These are phyloP conservation scores for Lithophane socia DNA, from an alignment of 2,888 invertebrate species.

Conservation along the genomic window DNA sequence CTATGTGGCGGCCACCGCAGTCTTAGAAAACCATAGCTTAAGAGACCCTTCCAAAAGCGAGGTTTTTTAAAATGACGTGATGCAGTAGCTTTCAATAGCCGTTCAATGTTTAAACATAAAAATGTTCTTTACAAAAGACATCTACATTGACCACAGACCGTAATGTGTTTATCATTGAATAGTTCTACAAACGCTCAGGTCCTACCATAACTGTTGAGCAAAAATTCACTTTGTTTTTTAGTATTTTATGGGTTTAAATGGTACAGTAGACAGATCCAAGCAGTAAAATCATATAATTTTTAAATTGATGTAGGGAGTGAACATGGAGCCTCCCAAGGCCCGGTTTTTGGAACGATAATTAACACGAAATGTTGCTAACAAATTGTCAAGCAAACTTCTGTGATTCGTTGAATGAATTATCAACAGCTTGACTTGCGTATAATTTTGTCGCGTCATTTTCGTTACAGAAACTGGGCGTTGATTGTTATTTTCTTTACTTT, in stretches of 20 bases:
- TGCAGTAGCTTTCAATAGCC: background rate
- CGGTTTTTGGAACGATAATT: too few species aligned
- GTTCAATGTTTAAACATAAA: background rate
- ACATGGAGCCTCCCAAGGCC: too few species aligned
- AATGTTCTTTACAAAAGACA: background rate
- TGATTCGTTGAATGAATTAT: too few species aligned
- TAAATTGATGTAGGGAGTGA: too few species aligned
- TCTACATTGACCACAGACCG: constrained; percentile 46
- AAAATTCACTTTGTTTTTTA: constrained; percentile 64
- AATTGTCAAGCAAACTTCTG: too few species aligned
- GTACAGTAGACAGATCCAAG: constrained; percentile 32
- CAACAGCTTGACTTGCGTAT: too few species aligned
- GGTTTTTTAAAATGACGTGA: background rate
- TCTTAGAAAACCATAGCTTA: background rate
- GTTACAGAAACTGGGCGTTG: too few species aligned
- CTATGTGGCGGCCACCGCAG: background rate
- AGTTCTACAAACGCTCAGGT: constrained; percentile 76
- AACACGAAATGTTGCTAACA: too few species aligned
- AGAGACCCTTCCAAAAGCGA: background rate
- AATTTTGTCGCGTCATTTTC: too few species aligned
- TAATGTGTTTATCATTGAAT: constrained; percentile 54
- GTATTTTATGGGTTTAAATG: constrained; percentile 25
- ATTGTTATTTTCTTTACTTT: too few species aligned
- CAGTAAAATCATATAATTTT: constrained; percentile 15
- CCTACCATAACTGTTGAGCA: constrained; percentile 78